phyloP scores from a whole-genome alignment of 2,888 invertebrate species.

The Chesias legatella region DNA sequence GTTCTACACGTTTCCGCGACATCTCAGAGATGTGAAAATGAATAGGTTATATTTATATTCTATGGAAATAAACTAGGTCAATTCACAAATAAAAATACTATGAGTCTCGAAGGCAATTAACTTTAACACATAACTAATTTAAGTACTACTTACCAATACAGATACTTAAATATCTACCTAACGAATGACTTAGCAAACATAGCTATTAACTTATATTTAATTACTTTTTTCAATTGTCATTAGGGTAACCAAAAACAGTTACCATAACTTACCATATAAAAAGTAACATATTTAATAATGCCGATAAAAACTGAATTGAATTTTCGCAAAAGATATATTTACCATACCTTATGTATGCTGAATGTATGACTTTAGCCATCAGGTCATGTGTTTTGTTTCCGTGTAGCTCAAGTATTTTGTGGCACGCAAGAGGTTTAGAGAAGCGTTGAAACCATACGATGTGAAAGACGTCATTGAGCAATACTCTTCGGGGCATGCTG shows the following conservation, averaged over 20 bases:
- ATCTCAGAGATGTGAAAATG: background rate
- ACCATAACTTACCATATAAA: no score
- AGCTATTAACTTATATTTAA: no score
- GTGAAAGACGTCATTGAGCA: constrained; percentile 97
- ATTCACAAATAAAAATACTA: background rate
- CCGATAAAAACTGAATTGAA: no score
- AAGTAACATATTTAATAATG: no score
- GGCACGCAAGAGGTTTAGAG: constrained; percentile 94
- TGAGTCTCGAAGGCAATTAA: background rate
- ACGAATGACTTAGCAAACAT: no score
- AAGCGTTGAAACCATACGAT: constrained; percentile 95
- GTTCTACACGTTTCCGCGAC: constrained; percentile 14
- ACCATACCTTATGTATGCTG: constrained; percentile 4
- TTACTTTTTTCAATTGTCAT: no score
- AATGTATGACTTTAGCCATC: constrained; percentile 38
- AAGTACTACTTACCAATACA: constrained; percentile 7
- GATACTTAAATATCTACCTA: constrained; percentile 4
- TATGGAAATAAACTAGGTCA: no score
- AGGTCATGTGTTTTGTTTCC: constrained; percentile 69
- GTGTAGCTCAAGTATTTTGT: constrained; percentile 92
- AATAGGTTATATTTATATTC: no score
- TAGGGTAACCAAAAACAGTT: no score
- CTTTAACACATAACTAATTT: no score
- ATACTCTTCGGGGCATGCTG: constrained; percentile 93
- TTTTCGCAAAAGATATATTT: no score